phyloP scores from a whole-genome alignment of 2,113 vertebrate species.

The Channa argus region DNA sequence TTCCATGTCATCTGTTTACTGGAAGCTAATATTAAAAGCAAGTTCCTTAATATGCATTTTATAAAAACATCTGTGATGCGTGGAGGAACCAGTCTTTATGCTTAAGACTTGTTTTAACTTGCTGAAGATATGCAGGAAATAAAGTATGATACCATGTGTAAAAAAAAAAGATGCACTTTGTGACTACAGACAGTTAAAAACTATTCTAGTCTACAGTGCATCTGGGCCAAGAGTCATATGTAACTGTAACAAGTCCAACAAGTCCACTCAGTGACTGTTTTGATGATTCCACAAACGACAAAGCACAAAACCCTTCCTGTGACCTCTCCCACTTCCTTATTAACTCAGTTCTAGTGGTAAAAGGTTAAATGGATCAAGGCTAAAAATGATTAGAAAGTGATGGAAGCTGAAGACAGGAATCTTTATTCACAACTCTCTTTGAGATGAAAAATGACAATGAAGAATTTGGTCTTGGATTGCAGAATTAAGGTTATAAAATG shows the following conservation, averaged over 20 bases:
- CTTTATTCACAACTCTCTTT: not conserved
- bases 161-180: no score
- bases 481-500: slow-evolving; percentile 18
- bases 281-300: slow-evolving; percentile 20
- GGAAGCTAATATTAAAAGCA: not conserved
- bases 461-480: not conserved
- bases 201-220: no score
- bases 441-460: not conserved
- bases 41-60: not conserved
- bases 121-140: not conserved
- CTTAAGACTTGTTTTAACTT: not conserved
- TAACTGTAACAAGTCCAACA: no score
- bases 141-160: not conserved
- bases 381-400: slow-evolving; percentile 28
- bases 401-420: not conserved
- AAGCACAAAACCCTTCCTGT: not conserved
- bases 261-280: slow-evolving; percentile 9
- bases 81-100: not conserved
- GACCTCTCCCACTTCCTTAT: slow-evolving; percentile 38
- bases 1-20: not conserved
- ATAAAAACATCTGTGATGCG: not conserved
- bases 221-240: no score
- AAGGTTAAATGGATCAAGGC: slow-evolving; percentile 41
- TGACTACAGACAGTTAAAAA: no score
- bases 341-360: slow-evolving; percentile 40